Conservation (phyloP, 2,113 vertebrate species). For the Eretmochelys imbricata region DNA sequence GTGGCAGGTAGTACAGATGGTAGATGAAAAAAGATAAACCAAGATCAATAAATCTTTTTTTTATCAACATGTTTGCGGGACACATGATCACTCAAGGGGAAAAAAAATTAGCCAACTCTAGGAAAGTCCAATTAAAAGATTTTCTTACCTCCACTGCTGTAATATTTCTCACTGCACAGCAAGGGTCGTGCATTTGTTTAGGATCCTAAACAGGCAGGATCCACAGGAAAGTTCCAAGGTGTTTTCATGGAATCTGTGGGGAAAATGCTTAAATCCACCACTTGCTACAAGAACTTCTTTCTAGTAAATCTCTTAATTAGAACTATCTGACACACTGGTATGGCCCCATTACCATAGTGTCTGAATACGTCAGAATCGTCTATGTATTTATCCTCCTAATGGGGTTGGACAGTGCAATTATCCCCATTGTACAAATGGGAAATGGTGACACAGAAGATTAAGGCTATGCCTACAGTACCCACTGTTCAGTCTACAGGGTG, state of each 20-base stretch:
- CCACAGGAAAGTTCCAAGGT: neutral
- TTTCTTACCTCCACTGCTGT: neutral
- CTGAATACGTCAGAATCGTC: neutral
- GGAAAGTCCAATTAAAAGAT: slow-evolving; percentile 7
- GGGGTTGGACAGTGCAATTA: neutral
- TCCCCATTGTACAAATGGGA: neutral
- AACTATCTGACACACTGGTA: neutral
- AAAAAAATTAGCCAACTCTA: neutral
- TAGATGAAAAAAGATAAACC: slow-evolving; percentile 37
- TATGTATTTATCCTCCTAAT: neutral
- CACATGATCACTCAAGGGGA: neutral
- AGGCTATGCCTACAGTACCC: neutral
- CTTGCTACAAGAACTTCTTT: neutral
- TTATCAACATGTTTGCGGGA: slow-evolving; percentile 30
- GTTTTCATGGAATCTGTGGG: neutral
- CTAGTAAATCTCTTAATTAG: neutral
- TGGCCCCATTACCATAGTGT: neutral
- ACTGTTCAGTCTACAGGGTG: neutral
- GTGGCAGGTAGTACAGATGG: slow-evolving; percentile 44
- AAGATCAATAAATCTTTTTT: slow-evolving; percentile 63
- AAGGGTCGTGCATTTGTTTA: neutral
- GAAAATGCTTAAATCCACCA: neutral
- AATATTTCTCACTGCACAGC: neutral
- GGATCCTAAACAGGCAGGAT: neutral
- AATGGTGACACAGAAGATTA: neutral